These are phyloP conservation scores for Graptemys geographica DNA, from an alignment of 2,797 vertebrate species.

Conservation along the genomic window DNA sequence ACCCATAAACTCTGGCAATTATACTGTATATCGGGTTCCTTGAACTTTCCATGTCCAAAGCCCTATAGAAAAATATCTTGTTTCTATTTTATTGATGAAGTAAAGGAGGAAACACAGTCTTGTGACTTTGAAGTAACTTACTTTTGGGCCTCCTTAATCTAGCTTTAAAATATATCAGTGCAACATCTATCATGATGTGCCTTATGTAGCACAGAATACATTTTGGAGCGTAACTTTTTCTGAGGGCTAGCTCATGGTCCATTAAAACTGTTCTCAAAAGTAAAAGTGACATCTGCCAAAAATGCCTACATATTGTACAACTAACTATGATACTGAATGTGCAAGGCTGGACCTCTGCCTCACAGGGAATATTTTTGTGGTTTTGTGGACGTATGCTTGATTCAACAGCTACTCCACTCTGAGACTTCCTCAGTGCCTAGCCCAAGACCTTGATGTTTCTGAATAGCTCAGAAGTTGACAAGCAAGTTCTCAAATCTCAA, in stretches of 20 bases:
- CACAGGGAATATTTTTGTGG: background rate
- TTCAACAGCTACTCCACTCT: slow-evolving; percentile 38
- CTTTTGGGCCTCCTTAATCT: background rate
- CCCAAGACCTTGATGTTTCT: slow-evolving; percentile 35
- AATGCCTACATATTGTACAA: background rate
- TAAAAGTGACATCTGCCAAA: slow-evolving; percentile 42
- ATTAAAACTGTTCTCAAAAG: slow-evolving; percentile 27
- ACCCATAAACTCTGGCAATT: background rate
- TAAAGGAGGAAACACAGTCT: background rate
- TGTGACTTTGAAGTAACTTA: background rate
- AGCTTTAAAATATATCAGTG: background rate
- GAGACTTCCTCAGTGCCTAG: slow-evolving; percentile 29
- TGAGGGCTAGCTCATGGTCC: background rate
- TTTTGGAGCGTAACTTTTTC: slow-evolving; percentile 16
- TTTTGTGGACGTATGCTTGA: slow-evolving; percentile 36
- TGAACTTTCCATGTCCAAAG: background rate
- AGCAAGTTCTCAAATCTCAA: slow-evolving; percentile 42
- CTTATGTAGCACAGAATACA: background rate
- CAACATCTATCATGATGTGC: background rate
- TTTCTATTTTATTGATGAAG: background rate
- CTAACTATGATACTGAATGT: background rate
- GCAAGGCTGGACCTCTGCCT: background rate
- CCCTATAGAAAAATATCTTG: background rate
- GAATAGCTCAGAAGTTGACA: slow-evolving; percentile 9
- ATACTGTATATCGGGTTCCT: background rate